Conservation (phyloP, 1,140 invertebrate genomes). For the Dufourea novaeangliae region DNA sequence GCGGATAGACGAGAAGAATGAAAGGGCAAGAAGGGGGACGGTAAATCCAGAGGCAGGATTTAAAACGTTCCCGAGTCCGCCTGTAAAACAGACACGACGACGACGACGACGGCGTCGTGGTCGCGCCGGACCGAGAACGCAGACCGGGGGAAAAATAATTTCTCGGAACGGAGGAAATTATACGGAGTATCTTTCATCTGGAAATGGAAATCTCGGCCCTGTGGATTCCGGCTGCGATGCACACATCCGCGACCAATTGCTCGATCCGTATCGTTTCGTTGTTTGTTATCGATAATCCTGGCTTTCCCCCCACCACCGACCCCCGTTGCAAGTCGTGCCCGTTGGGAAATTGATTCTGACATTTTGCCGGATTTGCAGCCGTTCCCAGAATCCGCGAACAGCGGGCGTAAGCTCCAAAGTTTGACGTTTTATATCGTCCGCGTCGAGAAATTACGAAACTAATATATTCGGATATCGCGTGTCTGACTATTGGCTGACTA, state of each 20-base stretch:
- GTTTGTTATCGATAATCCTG: background rate
- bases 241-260: background rate
- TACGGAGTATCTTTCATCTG: conserved; percentile 42
- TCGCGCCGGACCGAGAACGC: conserved; percentile 30
- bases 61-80: conserved; percentile 58
- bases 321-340: too few species aligned
- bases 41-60: conserved; percentile 60
- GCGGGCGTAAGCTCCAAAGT: too few species aligned
- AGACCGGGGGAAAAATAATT: conserved; percentile 56
- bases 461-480: too few species aligned
- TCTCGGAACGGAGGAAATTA: conserved; percentile 47
- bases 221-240: background rate
- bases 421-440: too few species aligned
- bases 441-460: too few species aligned
- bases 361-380: background rate
- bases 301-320: too few species aligned
- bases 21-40: conserved; percentile 25
- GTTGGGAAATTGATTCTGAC: background rate
- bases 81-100: conserved; percentile 58
- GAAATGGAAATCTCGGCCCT: conserved; percentile 20
- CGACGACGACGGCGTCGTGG: conserved; percentile 17
- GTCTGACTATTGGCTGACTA: too few species aligned
- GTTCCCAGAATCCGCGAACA: background rate
- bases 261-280: background rate
- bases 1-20: conserved; percentile 34